Conservation (phyloP, 2,113 vertebrate genomes). For the Dasyornis broadbenti region DNA sequence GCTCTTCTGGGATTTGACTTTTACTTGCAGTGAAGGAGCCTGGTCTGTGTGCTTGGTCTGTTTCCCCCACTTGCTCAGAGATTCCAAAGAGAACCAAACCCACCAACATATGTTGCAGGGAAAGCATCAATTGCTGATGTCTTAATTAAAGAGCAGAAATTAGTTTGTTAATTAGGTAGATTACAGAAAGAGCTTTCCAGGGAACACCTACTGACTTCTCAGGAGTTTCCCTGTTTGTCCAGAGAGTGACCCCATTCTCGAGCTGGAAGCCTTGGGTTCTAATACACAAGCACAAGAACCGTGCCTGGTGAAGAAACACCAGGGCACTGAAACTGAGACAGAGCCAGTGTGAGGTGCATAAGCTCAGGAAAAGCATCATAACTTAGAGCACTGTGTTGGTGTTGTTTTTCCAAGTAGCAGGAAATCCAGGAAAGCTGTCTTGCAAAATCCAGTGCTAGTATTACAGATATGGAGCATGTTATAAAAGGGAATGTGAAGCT, state of each 20-base stretch:
- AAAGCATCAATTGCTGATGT: neutral
- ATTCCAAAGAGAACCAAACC: neutral
- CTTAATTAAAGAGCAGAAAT: neutral
- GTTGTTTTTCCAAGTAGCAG: neutral
- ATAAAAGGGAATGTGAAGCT: neutral
- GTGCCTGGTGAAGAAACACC: neutral
- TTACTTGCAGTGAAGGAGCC: neutral
- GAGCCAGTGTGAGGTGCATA: fast-evolving
- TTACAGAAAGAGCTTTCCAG: neutral
- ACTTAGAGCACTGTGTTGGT: fast-evolving
- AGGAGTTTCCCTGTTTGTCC: neutral
- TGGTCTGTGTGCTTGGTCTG: neutral
- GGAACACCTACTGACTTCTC: neutral
- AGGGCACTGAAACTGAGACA: neutral
- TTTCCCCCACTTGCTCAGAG: neutral
- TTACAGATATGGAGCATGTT: neutral
- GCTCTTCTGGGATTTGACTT: neutral
- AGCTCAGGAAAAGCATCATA: neutral
- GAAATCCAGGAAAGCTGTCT: neutral
- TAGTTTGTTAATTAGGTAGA: neutral
- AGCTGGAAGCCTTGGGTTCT: neutral
- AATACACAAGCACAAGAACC: fast-evolving
- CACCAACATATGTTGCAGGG: neutral
- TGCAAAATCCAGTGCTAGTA: neutral
- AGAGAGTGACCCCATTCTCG: neutral